Evolutionary conservation across 2,797 vertebrate genomes (phyloP).

Genomic region (Poeciliopsis paucimaculata): DNA sequence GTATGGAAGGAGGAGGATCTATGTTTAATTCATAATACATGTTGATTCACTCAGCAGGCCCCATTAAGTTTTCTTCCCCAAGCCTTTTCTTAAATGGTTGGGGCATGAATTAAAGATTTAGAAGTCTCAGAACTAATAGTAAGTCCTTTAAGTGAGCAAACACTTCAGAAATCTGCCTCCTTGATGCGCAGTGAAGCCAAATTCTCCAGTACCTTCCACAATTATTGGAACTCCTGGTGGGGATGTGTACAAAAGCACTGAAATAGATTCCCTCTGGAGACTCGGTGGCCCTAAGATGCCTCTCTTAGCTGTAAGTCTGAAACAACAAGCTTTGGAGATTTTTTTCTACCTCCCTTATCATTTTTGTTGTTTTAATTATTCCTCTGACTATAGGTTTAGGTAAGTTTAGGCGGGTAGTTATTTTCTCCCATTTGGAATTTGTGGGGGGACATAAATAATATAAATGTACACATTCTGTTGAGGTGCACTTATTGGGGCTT

Average conservation of each 20-base stretch:
- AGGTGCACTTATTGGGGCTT: background rate
- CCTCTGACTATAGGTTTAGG: background rate
- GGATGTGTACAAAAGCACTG: background rate
- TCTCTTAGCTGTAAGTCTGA: background rate
- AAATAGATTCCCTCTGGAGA: background rate
- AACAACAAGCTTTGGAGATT: background rate
- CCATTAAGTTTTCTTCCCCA: constrained; percentile 61
- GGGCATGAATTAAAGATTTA: constrained; percentile 73
- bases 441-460: background rate
- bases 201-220: background rate
- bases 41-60: constrained; percentile 73
- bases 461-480: background rate
- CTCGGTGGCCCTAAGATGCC: background rate
- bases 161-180: constrained; percentile 54
- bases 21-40: constrained; percentile 82
- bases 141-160: constrained; percentile 56
- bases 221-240: background rate
- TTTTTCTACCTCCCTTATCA: background rate
- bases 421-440: too few relatives aligned
- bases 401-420: background rate
- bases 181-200: constrained; percentile 6
- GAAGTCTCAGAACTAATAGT: constrained; percentile 35
- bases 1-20: constrained; percentile 40
- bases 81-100: constrained; percentile 64
- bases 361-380: background rate